Percentiles rank a stretch among this genome's conserved stretches.
Conservation (phyloP, 2,113 vertebrate genomes). For the Vidua macroura region DNA sequence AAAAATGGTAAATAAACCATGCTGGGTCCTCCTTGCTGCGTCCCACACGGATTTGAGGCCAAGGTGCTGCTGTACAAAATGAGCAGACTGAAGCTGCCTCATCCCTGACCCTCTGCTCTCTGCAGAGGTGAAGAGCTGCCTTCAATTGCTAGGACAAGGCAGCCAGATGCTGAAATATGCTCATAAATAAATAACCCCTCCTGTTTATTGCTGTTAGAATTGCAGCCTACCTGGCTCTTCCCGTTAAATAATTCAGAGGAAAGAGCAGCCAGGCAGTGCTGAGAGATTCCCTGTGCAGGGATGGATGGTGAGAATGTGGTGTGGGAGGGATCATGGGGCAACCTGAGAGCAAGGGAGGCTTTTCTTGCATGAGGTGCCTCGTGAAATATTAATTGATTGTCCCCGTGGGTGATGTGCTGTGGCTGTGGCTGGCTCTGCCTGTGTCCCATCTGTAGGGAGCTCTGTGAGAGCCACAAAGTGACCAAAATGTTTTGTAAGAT, state of each 20-base stretch:
- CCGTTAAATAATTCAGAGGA: not conserved
- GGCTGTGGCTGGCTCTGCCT: not conserved
- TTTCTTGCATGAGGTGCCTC: not conserved
- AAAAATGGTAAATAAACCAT: not conserved
- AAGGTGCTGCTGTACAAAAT: not conserved
- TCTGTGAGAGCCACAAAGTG: not conserved
- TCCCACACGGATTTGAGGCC: not conserved
- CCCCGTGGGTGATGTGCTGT: rapidly evolving
- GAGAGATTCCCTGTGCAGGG: not conserved
- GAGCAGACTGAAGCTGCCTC: not conserved
- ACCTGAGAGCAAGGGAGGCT: not conserved
- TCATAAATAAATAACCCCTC: slow-evolving; percentile 17
- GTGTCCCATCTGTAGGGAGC: rapidly evolving
- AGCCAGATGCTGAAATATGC: not conserved
- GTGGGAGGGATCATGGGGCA: not conserved
- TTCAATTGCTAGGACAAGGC: not conserved
- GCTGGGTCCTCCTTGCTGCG: not conserved
- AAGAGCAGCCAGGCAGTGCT: not conserved
- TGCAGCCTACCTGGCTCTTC: slow-evolving; percentile 20
- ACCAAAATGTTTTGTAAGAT: not conserved
- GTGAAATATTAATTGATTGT: not conserved
- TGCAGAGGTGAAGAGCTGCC: not conserved
- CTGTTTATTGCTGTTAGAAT: not conserved
- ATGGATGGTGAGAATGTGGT: rapidly evolving
- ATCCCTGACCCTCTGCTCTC: not conserved